These are phyloP conservation scores for Epinotia nisella DNA, from an alignment of 2,888 invertebrate species.

Conservation along the genomic window DNA sequence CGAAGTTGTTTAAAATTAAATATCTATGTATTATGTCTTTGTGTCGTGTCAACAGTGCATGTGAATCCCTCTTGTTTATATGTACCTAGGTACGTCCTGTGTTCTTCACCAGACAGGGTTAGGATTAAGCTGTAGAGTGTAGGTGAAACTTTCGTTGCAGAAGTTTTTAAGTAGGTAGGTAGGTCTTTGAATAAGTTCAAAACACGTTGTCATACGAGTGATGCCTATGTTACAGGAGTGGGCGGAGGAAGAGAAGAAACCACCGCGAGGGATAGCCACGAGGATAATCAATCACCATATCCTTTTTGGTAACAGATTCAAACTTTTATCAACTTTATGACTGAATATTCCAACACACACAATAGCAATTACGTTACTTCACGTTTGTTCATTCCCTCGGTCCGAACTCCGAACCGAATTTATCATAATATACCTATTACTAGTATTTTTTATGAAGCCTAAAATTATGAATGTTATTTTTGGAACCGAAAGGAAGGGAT, in stretches of 20 bases:
- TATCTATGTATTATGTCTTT: constrained; percentile 11
- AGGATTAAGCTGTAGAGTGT: neutral
- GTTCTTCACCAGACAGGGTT: constrained; percentile 2
- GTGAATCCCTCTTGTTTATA: constrained; percentile 7
- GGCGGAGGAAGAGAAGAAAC: constrained; percentile 82
- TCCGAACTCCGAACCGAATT: no score
- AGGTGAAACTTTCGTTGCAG: neutral
- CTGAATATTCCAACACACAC: no score
- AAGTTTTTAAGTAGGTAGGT: neutral
- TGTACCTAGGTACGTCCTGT: neutral
- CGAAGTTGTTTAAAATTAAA: constrained; percentile 34
- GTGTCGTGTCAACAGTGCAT: constrained; percentile 33
- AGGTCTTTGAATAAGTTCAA: neutral
- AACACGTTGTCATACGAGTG: neutral
- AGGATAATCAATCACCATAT: constrained; percentile 84
- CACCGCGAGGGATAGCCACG: constrained; percentile 82
- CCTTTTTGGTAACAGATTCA: constrained; percentile 73
- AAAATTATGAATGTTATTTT: no score
- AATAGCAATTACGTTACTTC: neutral
- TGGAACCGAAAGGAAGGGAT: no score
- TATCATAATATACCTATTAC: no score
- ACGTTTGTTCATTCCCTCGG: neutral
- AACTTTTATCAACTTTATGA: neutral
- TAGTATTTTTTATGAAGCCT: no score
- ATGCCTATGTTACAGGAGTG: constrained; percentile 70